These are phyloP conservation scores for Heliocidaris erythrogramma DNA, from an alignment of 35 echinoderm and acorn worm species.

Conservation along the genomic window DNA sequence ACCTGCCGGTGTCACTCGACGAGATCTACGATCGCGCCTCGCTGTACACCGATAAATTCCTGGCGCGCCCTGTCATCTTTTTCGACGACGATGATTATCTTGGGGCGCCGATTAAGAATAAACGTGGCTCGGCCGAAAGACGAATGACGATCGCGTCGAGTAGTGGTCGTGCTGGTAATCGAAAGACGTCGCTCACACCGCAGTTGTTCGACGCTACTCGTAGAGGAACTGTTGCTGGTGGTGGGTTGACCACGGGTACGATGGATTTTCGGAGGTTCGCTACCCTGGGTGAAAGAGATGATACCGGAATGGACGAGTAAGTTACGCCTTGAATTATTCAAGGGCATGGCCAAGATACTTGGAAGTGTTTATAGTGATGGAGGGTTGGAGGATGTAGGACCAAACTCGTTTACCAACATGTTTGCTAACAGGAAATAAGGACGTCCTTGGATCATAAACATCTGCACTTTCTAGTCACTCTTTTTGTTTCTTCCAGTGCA, in stretches of 20 bases:
- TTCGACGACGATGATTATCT: constrained; percentile 63
- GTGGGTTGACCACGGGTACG: neutral
- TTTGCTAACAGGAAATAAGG: too few relatives aligned
- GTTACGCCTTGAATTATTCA: neutral
- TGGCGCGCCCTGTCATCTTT: constrained; percentile 65
- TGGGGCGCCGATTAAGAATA: neutral
- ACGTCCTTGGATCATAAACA: too few relatives aligned
- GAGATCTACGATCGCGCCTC: constrained; percentile 88
- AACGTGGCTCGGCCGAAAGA: neutral
- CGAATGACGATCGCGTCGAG: constrained; percentile 38
- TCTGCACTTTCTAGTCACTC: too few relatives aligned
- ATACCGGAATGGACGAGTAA: neutral
- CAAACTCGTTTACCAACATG: too few relatives aligned
- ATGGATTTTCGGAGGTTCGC: constrained; percentile 7
- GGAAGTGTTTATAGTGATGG: too few relatives aligned
- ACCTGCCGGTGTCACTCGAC: constrained; percentile 72
- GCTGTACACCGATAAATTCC: constrained; percentile 61
- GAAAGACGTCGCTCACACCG: neutral
- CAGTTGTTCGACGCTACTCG: neutral
- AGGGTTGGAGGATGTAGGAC: too few relatives aligned
- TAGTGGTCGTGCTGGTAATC: neutral
- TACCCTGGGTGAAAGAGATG: neutral
- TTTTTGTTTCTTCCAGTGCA: too few relatives aligned
- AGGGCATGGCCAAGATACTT: too few relatives aligned
- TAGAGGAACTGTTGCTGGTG: constrained; percentile 5